These are phyloP conservation scores for Cricetomys ansorgei DNA, from an alignment of 2,113 vertebrate genomes.

Conservation along the genomic window DNA sequence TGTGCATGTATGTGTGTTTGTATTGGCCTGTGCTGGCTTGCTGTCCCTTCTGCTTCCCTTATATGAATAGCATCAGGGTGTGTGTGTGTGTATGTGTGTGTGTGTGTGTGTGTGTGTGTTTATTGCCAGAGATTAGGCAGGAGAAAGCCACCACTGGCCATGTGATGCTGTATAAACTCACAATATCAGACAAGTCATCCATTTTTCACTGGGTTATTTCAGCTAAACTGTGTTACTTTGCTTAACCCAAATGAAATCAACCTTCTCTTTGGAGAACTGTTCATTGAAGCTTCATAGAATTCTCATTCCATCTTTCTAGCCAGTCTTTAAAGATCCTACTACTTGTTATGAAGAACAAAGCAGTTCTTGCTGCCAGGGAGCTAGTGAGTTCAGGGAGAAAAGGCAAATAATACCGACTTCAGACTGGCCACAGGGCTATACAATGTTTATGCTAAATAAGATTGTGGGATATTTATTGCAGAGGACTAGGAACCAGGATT, in stretches of 20 bases:
- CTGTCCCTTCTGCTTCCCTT: background rate
- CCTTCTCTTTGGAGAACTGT: constrained; percentile 30
- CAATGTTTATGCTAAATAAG: constrained; percentile 45
- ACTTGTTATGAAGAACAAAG: background rate
- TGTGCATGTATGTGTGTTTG: background rate
- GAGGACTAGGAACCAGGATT: background rate
- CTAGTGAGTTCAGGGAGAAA: background rate
- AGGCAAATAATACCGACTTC: background rate
- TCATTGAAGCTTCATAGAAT: background rate
- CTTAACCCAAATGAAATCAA: background rate
- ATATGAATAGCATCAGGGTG: background rate
- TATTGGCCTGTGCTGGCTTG: background rate
- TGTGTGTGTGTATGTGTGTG: too few species aligned
- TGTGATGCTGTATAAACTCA: background rate
- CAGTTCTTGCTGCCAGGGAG: background rate
- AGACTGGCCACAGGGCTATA: background rate
- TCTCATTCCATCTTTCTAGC: background rate
- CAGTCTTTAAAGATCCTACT: background rate
- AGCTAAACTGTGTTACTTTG: background rate
- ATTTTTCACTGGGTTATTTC: background rate
- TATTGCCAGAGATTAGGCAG: background rate
- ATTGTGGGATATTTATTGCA: constrained; percentile 16
- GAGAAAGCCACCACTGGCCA: background rate
- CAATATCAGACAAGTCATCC: background rate
- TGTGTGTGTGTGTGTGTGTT: too few species aligned